These are phyloP conservation scores for Scelioninae gen. 1 DNA, from an alignment of 2,888 invertebrate genomes.

Conservation along the genomic window DNA sequence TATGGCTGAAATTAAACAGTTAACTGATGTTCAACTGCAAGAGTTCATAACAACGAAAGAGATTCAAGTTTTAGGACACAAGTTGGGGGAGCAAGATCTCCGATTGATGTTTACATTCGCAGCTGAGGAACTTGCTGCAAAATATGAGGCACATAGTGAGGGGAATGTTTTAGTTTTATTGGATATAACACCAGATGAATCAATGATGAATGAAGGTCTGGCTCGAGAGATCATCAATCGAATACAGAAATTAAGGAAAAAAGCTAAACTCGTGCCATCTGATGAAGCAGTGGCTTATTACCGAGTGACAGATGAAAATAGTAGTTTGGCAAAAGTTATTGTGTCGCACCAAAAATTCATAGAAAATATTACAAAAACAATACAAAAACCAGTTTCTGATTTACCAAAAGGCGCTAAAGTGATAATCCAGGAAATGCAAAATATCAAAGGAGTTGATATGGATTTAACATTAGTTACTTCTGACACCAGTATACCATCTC, in stretches of 20 bases:
- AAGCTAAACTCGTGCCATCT: constrained; percentile 95
- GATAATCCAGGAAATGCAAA: constrained; percentile 90
- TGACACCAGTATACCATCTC: neutral
- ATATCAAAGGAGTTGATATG: constrained; percentile 90
- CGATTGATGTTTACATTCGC: constrained; percentile 92
- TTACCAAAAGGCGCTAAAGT: constrained; percentile 86
- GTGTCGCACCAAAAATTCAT: constrained; percentile 91
- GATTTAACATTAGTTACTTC: constrained; percentile 88
- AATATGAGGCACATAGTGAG: constrained; percentile 96
- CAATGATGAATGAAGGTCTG: constrained; percentile 96
- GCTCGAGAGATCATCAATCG: constrained; percentile 98
- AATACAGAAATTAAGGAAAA: constrained; percentile 97
- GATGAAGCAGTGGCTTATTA: constrained; percentile 95
- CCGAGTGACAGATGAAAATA: constrained; percentile 86
- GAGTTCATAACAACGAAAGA: constrained; percentile 89
- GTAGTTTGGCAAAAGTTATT: constrained; percentile 89
- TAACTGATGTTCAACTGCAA: constrained; percentile 92
- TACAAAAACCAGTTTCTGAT: constrained; percentile 86
- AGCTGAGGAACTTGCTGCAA: constrained; percentile 87
- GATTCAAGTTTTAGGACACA: constrained; percentile 90
- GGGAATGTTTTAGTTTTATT: constrained; percentile 95
- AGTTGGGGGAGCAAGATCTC: constrained; percentile 91
- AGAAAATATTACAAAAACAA: constrained; percentile 92
- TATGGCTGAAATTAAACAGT: constrained; percentile 90
- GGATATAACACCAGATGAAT: constrained; percentile 94